phyloP scores from a whole-genome alignment of 2,888 invertebrate species.

The Lottia scabra region DNA sequence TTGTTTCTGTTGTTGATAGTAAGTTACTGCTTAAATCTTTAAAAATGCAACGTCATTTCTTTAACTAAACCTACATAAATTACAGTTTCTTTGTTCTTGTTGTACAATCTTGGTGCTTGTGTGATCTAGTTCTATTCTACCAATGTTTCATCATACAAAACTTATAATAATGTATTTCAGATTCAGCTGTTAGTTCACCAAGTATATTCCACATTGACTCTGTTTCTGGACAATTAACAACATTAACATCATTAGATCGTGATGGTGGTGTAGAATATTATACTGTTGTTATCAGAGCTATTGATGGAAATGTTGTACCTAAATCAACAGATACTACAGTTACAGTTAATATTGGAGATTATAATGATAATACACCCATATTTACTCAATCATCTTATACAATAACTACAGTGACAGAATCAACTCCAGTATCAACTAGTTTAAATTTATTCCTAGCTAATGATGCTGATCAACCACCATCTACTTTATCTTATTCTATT shows the following conservation, averaged over 20 bases:
- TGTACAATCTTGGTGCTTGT: no score
- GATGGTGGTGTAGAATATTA: slow-evolving; percentile 33
- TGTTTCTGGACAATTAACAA: slow-evolving; percentile 39
- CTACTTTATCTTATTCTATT: slow-evolving; percentile 32
- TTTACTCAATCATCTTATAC: slow-evolving; percentile 14
- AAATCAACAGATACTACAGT: slow-evolving; percentile 3
- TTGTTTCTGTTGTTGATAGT: slow-evolving; percentile 18
- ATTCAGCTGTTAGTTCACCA: slow-evolving; percentile 14
- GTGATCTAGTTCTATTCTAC: no score
- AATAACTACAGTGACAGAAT: slow-evolving; percentile 30
- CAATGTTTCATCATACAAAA: no score
- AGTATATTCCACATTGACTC: slow-evolving; percentile 41
- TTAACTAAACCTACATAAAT: no score
- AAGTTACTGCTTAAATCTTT: neutral
- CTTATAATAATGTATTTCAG: slow-evolving; percentile 16
- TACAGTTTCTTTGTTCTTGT: neutral
- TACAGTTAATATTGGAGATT: slow-evolving; percentile 22
- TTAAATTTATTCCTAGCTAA: slow-evolving; percentile 29
- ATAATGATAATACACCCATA: slow-evolving; percentile 32
- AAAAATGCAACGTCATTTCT: no score
- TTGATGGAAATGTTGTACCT: slow-evolving; percentile 17
- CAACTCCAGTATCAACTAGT: slow-evolving; percentile 22
- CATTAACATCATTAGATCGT: slow-evolving; percentile 33
- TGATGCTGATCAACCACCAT: slow-evolving; percentile 35
- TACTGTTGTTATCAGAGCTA: slow-evolving; percentile 16